Evolutionary conservation across 2,113 vertebrate genomes (phyloP).

Genomic region (Nibea coibor): DNA sequence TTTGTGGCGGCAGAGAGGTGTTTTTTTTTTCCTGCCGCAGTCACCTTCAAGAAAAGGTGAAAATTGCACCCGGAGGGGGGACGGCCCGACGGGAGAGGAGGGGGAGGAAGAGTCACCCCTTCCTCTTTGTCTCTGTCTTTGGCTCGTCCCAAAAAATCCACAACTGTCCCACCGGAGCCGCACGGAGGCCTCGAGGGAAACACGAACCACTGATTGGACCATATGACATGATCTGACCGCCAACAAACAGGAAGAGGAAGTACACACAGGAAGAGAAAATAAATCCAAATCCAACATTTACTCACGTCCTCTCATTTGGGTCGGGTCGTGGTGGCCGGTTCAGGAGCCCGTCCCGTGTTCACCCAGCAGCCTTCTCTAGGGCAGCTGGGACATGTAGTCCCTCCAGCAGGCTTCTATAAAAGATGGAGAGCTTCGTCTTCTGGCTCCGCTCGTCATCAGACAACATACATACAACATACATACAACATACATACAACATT

Average conservation of each 20-base stretch:
- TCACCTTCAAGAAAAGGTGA: slow-evolving; percentile 71
- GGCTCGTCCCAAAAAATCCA: slow-evolving; percentile 22
- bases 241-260: background rate
- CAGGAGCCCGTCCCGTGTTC: too few relatives aligned
- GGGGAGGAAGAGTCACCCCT: slow-evolving; percentile 9
- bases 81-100: background rate
- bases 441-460: too few relatives aligned
- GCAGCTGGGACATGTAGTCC: too few relatives aligned
- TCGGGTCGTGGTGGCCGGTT: too few relatives aligned
- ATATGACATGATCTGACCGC: background rate
- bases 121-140: slow-evolving; percentile 47
- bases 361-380: too few relatives aligned
- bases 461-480: too few relatives aligned
- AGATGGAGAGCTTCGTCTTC: too few relatives aligned
- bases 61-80: slow-evolving; percentile 70
- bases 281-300: too few relatives aligned
- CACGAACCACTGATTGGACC: slow-evolving; percentile 8
- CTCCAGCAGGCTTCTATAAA: too few relatives aligned
- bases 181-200: background rate
- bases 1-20: slow-evolving; percentile 62
- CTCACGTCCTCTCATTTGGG: too few relatives aligned
- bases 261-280: background rate
- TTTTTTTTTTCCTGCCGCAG: slow-evolving; percentile 11
- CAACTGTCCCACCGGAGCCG: slow-evolving; percentile 6
- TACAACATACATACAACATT: too few relatives aligned